Base-by-base conservation (phyloP, 2,797 vertebrate species). In the Argyrosomus regius region DNA sequence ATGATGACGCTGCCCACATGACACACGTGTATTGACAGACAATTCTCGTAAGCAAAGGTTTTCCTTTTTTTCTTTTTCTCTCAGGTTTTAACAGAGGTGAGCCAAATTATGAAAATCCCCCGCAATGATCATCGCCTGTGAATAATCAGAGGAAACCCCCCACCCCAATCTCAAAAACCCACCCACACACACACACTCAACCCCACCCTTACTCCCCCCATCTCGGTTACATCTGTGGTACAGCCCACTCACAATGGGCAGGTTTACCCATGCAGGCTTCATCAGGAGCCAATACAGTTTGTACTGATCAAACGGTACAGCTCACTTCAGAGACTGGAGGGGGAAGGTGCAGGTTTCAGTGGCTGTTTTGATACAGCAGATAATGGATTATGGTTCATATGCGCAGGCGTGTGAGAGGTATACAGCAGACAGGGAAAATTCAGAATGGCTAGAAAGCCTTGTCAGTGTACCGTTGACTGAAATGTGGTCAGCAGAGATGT, bases 111-210 rank as follows among this genome's bases (percentile, higher is more conserved):
- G 63, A 80, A 77, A 71, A 76, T 74, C 63, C 64, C 77, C 76
- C 22, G 11, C 73, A 61, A 78, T 69, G 68, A 84, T 87, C 71
- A 62, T 87, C 88, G 72, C 80, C 41, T 68, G 79, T 86, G 86
- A 91, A 85, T 89, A 86, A 87, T 82, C 70, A 20, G 41, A 88
- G 89, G 91, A 93, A 94, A 89, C 60, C 82, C 90, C 94, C 92
- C 69, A 67, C 74, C 72, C 70, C 35, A 41, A 49, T 64, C 35
- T 43, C 20, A 17, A 22, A 22, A 46, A 31, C 14, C 2, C 31
- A 3, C 18, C 2, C n/a, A 3, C 64, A 20, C 45, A 31, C 14
- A 22, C 28, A 31, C 5, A 35, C 39, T 14, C 49, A 60, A 4
- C 46, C 80, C 64, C 77, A 72, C 81, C 78, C 77, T 64, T 41